phyloP scores from a whole-genome alignment of 2,888 invertebrate species.

The Biston stratarius region DNA sequence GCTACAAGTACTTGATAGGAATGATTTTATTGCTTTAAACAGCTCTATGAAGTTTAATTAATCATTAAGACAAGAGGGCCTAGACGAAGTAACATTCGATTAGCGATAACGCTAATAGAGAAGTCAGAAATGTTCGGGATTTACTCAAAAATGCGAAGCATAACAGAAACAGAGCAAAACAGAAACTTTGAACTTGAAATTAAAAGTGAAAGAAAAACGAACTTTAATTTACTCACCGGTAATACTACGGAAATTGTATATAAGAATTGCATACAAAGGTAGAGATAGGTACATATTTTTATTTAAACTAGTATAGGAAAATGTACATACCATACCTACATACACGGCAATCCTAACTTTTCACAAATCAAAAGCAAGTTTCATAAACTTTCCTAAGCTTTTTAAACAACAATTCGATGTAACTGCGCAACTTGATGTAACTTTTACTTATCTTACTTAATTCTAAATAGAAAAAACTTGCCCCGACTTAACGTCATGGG shows the following conservation, averaged over 20 bases:
- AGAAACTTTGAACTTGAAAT: neutral
- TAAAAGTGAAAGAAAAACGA: neutral
- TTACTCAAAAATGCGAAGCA: no score
- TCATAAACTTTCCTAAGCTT: neutral
- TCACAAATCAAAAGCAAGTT: neutral
- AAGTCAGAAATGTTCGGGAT: no score
- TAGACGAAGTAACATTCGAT: no score
- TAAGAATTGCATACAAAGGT: no score
- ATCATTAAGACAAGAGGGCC: no score
- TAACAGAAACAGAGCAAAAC: no score
- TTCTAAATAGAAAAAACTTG: conserved; percentile 8
- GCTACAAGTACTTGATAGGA: neutral
- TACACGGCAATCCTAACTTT: neutral
- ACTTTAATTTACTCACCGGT: neutral
- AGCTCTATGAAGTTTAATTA: no score
- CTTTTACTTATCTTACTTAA: conserved; percentile 10
- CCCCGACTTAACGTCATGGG: conserved; percentile 5
- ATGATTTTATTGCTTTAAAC: neutral
- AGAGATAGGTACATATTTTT: no score
- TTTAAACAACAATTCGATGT: neutral
- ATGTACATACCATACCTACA: no score
- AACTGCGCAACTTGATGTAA: neutral
- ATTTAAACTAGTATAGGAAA: no score
- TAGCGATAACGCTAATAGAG: no score
- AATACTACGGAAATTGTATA: no score